Base-by-base conservation (phyloP, 2,888 invertebrate genomes). In the Epiblema foenella region DNA sequence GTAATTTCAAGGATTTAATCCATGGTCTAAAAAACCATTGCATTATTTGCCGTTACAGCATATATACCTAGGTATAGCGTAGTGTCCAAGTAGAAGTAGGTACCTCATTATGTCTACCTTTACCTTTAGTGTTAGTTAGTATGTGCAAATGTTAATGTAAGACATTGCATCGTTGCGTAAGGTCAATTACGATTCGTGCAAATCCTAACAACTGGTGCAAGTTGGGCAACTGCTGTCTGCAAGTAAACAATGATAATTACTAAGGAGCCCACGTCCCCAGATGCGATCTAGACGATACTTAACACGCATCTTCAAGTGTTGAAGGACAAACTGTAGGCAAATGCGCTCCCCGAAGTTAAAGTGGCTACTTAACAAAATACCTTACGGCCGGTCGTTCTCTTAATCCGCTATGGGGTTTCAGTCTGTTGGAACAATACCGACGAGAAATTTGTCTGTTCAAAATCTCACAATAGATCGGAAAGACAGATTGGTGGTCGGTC, bases 151-250 rank as follows among this genome's bases (percentile, higher is more conserved):
- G 17, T 39, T 62, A 68, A 62, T 54, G 52, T 20, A 56, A 29
- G 57, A 29, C 42, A 56, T 67, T 71, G 67, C 66, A 67, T 60
- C 0, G 39, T 71, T 71, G 71, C 60, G 71, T 71, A 54, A 70
- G 42, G 10, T 39, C 51, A 51, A 66, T 71, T 67, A 67, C 66
- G 67, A 67, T 67, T 71, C 71, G 71, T 71, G 71, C 66, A 71
- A 67, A 67, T 67, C 66, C 62, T 62, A 67, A 67, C 67, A 67
- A 62, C 66, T 37, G 69, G 69, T 67, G 62, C 60, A 24, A 15
- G 46, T 71, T 71, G 56, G 15, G 71, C 56, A 71, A 71, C 49
- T 60, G 20, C 65, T 18, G 58, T 58, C 15, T 37, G 33, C 33
- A 24, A 24, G 29, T 46, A 46, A 65, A 66, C 65, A 66, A 66